These are phyloP conservation scores for Tetranychus piercei DNA, from an alignment of 2,888 invertebrate species.

Conservation along the genomic window DNA sequence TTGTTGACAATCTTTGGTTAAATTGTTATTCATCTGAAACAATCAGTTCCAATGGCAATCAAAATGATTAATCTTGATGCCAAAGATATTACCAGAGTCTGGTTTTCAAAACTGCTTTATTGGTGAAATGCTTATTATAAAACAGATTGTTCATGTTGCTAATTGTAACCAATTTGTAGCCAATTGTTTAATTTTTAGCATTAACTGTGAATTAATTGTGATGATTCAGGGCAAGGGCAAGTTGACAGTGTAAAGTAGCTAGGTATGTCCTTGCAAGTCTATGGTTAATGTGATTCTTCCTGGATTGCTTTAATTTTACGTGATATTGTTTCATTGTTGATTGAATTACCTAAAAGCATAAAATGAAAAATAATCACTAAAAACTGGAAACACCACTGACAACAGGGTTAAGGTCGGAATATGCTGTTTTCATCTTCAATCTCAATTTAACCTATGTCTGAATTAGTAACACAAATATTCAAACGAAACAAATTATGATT, in stretches of 20 bases:
- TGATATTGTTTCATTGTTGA: not conserved
- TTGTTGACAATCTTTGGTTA: no score
- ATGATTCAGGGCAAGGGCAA: not conserved
- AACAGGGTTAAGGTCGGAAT: slow-evolving; percentile 6
- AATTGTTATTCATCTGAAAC: no score
- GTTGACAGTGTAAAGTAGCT: not conserved
- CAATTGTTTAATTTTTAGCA: not conserved
- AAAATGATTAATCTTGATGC: no score
- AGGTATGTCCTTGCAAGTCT: not conserved
- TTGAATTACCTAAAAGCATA: not conserved
- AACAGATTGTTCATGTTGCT: no score
- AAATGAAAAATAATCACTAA: not conserved
- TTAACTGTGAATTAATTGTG: not conserved
- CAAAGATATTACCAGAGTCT: no score
- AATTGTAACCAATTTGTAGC: no score
- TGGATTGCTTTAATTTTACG: not conserved
- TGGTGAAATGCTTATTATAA: no score
- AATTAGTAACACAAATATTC: not conserved
- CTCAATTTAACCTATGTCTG: not conserved
- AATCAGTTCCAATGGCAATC: no score
- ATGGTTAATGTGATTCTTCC: not conserved
- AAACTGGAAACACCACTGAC: not conserved
- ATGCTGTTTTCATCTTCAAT: not conserved
- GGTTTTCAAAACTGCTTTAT: no score
- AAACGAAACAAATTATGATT: not conserved